Evolutionary conservation across 2,113 vertebrate species (phyloP).

Genomic region (Ceyx cyanopectus): DNA sequence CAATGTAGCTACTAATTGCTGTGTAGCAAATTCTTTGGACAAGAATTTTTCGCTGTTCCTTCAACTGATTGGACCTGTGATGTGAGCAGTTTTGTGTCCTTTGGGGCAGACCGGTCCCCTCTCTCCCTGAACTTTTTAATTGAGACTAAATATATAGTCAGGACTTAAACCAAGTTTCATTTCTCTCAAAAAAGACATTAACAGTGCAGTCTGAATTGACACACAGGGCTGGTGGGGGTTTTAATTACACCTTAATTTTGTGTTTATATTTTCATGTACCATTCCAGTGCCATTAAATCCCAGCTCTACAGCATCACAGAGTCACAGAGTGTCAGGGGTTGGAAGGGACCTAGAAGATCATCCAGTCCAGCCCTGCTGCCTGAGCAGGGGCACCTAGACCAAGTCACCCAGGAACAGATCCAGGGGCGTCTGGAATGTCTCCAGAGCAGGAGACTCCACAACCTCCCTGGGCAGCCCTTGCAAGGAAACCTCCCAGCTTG

Average conservation of each 20-base stretch:
- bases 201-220: neutral
- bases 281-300: neutral
- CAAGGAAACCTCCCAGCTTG: neutral
- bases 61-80: neutral
- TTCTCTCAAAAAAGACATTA: neutral
- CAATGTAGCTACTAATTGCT: no score
- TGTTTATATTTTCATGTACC: neutral
- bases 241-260: accelerated
- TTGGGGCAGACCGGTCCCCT: neutral
- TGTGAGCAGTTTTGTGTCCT: neutral
- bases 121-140: neutral
- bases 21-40: neutral
- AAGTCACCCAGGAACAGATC: no score
- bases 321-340: no score
- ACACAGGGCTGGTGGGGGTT: neutral
- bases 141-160: accelerated
- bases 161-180: neutral
- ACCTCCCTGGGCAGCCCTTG: no score
- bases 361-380: no score
- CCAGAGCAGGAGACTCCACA: no score
- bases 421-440: no score
- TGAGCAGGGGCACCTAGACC: no score
- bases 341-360: no score
- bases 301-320: neutral
- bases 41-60: neutral